Evolutionary conservation across 2,888 invertebrate species (phyloP).

Genomic region (Harpalus rufipes): DNA sequence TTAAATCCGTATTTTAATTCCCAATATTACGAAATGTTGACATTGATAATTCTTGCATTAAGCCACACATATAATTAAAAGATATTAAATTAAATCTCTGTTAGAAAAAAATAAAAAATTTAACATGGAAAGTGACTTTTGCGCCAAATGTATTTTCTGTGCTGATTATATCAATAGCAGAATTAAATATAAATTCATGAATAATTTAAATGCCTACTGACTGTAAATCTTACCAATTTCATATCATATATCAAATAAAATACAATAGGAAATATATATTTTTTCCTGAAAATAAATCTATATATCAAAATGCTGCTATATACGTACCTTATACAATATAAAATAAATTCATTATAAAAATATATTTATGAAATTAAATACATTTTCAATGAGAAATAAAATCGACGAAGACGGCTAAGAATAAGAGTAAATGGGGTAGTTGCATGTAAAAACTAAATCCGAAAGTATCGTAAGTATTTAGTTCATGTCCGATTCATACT

Average conservation of each 20-base stretch:
- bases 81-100: no score
- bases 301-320: constrained; percentile 29
- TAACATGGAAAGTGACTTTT: no score
- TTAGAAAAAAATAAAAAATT: no score
- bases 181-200: constrained; percentile 23
- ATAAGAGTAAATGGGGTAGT: constrained; percentile 22
- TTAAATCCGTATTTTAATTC: no score
- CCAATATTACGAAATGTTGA: no score
- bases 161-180: constrained; percentile 18
- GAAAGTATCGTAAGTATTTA: no score
- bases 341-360: constrained; percentile 49
- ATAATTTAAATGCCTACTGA: constrained; percentile 29
- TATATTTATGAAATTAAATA: constrained; percentile 39
- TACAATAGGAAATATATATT: constrained; percentile 38
- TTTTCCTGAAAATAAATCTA: constrained; percentile 40
- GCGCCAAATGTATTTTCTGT: neutral
- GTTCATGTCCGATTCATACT: no score
- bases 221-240: constrained; percentile 43
- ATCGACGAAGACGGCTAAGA: constrained; percentile 24
- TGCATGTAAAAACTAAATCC: neutral
- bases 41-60: no score
- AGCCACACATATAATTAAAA: no score
- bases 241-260: constrained; percentile 30
- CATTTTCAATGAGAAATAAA: constrained; percentile 22
- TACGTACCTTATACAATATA: constrained; percentile 34